Evolutionary conservation across 2,113 vertebrate genomes (phyloP), one percentile per base, ranked within the genome.

Genomic region (Otus sunia): DNA sequence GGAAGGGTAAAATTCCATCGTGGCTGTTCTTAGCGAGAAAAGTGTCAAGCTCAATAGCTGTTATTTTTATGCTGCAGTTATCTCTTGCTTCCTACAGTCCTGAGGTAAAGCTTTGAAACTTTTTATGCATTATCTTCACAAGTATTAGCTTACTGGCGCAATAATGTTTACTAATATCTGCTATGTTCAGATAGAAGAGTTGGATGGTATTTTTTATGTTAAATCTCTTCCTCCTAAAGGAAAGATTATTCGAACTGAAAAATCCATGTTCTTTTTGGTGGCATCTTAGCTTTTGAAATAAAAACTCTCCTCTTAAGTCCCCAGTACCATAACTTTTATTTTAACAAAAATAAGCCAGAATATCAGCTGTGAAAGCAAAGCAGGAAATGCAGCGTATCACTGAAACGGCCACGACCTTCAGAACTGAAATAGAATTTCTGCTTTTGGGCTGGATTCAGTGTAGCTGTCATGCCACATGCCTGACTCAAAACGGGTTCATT

Each of bases 261-360:
- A 69, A 64, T 12, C 58, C 15, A 1, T 5, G 1, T 58, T 68
- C 43, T 64, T 68, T 63, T 78, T 4, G 0, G 23, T 4, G 4
- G 8, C 60, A 58, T 58, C 64, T n/a, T 90, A 85, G 81, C 59
- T 90, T 85, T 81, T 88, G 94, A 94, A 95, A 81, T n/a, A 60
- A 92, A 91, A 63, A 29, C 41, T 74, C 22, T 15, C 25, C 21
- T 55, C 18, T 55, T 20, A 78, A 82, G 66, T 78, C n/a, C 12
- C 60, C 21, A 22, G 27, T 71, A 41, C 30, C 5, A 0, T 27
- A 78, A 73, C 18, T 90, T 94, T 36, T 37, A 37, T 50, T 89
- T 88, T 75, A 74, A 66, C 50, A 81, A 53, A 85, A 91, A 11
- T 49, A 68, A 81, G 3, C 3, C 25, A 59, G 56, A 71, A 39